phyloP scores from a whole-genome alignment of 2,113 vertebrate species.

The Aspiorhynchus laticeps region DNA sequence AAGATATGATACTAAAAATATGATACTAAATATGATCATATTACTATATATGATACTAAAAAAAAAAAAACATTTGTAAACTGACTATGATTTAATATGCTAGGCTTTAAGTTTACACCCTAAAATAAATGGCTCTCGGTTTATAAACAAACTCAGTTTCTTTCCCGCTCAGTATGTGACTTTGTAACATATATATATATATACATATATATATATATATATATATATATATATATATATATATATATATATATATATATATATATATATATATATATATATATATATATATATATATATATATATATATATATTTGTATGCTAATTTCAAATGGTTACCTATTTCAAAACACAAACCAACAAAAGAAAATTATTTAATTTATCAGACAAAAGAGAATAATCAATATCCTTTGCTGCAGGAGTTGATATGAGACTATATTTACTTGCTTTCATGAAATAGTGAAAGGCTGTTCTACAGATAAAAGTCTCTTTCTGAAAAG shows the following conservation, averaged over 20 bases:
- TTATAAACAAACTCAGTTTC: background rate
- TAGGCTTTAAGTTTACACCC: background rate
- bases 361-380: slow-evolving; percentile 68
- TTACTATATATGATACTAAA: no score
- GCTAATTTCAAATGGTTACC: slow-evolving; percentile 67
- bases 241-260: no score
- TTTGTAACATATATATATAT: background rate
- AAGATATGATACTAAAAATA: no score
- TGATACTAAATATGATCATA: no score
- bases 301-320: no score
- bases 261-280: no score
- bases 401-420: slow-evolving; percentile 57
- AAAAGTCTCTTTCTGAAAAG: slow-evolving; percentile 26
- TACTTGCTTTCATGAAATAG: slow-evolving; percentile 55
- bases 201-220: no score
- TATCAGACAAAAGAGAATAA: slow-evolving; percentile 56
- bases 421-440: slow-evolving; percentile 62
- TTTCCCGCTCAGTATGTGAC: background rate
- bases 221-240: no score
- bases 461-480: slow-evolving; percentile 18
- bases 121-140: background rate
- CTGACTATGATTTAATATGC: background rate
- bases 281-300: no score
- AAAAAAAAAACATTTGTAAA: background rate
- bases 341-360: slow-evolving; percentile 55